A percentile compares a stretch with the other conserved stretches of the same genome.
These are phyloP conservation scores for Elephantulus edwardii DNA, from an alignment of 2,113 vertebrate genomes.

Conservation along the genomic window DNA sequence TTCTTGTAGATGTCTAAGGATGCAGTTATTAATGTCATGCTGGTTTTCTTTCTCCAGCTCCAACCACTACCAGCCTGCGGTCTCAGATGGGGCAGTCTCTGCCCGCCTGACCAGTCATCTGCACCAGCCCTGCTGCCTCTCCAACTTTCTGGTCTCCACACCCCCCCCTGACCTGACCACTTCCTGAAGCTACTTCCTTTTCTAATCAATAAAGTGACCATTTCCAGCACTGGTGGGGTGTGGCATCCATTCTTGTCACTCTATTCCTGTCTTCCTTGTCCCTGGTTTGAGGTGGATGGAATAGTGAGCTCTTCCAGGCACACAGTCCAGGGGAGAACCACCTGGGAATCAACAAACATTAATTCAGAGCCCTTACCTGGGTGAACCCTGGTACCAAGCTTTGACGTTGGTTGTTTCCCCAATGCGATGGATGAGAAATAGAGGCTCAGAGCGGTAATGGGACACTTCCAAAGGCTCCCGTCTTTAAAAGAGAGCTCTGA, in stretches of 20 bases:
- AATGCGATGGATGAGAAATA: neutral
- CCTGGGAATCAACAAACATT: neutral
- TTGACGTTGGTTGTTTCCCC: neutral
- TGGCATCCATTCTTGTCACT: neutral
- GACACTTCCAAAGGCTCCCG: neutral
- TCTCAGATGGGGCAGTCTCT: neutral
- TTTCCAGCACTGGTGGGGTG: constrained; percentile 49
- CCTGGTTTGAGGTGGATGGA: neutral
- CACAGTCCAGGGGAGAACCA: neutral
- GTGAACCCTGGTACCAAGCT: neutral
- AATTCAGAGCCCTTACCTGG: neutral
- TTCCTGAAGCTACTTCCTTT: constrained; percentile 27
- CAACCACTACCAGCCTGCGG: neutral
- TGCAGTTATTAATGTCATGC: neutral
- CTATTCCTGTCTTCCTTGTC: neutral
- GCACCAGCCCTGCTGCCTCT: neutral
- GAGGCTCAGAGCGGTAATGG: neutral
- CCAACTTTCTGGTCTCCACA: neutral
- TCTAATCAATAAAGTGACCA: constrained; percentile 66
- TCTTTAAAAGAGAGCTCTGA: too few relatives aligned
- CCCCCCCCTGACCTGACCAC: neutral
- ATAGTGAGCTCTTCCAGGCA: neutral
- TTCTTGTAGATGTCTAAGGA: neutral
- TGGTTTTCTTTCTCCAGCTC: constrained; percentile 38
- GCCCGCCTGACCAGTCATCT: neutral